Base-by-base conservation (phyloP, 92 coral and sea anemone genomes). In the Pocillopora grandis region DNA sequence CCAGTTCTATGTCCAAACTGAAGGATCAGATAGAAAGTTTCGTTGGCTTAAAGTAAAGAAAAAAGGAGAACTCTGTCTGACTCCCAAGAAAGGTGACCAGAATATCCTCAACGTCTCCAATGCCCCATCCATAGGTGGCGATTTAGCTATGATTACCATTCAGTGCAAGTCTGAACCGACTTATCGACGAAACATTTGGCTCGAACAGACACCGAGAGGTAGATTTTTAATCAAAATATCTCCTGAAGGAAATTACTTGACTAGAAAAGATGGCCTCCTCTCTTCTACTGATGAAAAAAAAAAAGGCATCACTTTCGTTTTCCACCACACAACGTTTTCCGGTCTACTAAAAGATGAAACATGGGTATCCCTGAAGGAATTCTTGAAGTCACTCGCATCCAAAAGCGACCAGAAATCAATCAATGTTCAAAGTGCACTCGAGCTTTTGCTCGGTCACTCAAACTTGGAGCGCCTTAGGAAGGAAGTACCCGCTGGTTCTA, bases 281-380 rank as follows among this genome's bases (percentile, higher is more conserved):
- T n/a, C n/a, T n/a, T n/a, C n/a, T n/a, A n/a, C n/a, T n/a, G n/a
- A n/a, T n/a, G n/a, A n/a, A 9, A 77, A 62, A 12, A 48, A 42
- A 37, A 64, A 77, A 35, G 71, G 36, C 60, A 62, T 52, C 64
- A 0, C 6, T 16, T 77, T 77, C 42, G 17, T 36, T 58, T 77
- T 77, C 60, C n/a, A 62, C n/a, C 69, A 77, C 81, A 77, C 17
- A 20, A 62, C 71, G 69, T 63, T 77, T 62, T 31, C 81, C 2
- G 71, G 57, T 62, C 17, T 9, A 35, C 19, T 65, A 55, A 64
- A 4, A 11, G 52, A 71, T 31, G 81, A 59, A 36, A 77, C 15
- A 18, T 17, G 42, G 23, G n/a, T 77, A 36, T 10, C 81, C 18
- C 12, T 77, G 19, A 17, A 42, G 58, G 71, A 62, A 37, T 77